These are phyloP conservation scores for Phataginus tetradactyla DNA, from an alignment of 2,797 vertebrate species.

Conservation along the genomic window DNA sequence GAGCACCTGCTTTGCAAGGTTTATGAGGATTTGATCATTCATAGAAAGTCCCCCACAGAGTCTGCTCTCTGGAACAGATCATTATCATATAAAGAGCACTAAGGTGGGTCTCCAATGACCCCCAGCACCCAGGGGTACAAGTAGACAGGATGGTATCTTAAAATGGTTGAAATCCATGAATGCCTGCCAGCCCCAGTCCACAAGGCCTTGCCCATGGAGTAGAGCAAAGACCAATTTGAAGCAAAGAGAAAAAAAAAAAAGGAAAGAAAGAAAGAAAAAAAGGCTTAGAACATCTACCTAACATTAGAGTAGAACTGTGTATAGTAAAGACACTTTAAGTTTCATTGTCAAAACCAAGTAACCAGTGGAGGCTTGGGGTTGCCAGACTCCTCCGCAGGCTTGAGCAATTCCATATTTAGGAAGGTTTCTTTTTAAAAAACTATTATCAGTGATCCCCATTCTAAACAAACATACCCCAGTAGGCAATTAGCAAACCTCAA, in stretches of 20 bases:
- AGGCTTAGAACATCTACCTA: background rate
- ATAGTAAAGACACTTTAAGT: background rate
- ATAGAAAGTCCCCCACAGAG: background rate
- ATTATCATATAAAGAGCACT: background rate
- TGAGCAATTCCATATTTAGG: background rate
- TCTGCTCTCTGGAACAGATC: background rate
- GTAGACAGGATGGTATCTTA: background rate
- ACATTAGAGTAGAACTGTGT: background rate
- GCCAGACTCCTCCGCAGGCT: background rate
- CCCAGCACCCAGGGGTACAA: background rate
- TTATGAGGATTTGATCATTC: background rate
- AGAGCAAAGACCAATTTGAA: conserved; percentile 76
- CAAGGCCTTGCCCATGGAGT: conserved; percentile 62
- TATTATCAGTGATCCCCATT: background rate
- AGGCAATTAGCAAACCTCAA: background rate
- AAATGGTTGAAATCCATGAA: background rate
- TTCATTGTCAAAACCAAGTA: conserved; percentile 21
- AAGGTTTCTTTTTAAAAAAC: conserved; percentile 8
- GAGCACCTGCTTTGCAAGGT: background rate
- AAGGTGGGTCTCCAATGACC: background rate
- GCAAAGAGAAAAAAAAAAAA: conserved; percentile 70
- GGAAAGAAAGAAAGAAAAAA: background rate
- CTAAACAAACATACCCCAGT: background rate
- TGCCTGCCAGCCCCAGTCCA: conserved; percentile 61
- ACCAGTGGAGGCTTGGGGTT: background rate